Evolutionary conservation across 2,797 vertebrate species (phyloP).

Genomic region (Pseudochirops corinnae): DNA sequence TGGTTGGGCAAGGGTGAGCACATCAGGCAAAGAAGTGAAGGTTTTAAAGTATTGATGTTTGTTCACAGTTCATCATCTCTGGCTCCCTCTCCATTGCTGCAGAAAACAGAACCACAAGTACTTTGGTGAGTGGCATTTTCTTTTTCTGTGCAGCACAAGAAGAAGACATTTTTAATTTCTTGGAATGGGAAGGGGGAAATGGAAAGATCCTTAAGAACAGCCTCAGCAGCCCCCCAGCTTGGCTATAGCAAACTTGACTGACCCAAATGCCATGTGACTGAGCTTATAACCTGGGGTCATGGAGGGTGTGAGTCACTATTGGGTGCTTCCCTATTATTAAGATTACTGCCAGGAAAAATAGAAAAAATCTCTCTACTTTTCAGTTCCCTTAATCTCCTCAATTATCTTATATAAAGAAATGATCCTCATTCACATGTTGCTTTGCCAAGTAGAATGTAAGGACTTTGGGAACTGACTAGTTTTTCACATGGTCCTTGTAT

Average conservation of each 20-base stretch:
- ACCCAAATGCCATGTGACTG: neutral
- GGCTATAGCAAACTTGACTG: neutral
- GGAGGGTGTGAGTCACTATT: neutral
- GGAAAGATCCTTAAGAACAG: neutral
- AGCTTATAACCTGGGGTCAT: neutral
- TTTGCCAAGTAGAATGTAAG: neutral
- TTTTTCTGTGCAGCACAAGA: neutral
- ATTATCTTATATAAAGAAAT: neutral
- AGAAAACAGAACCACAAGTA: neutral
- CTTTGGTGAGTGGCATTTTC: neutral
- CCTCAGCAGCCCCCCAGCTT: neutral
- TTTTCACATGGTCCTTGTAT: no score
- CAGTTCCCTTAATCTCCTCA: neutral
- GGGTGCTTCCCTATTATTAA: neutral
- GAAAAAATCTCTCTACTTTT: neutral
- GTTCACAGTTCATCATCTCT: neutral
- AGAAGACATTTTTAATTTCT: neutral
- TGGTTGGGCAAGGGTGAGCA: neutral
- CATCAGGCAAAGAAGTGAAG: neutral
- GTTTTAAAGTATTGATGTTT: neutral
- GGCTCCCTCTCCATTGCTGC: slow-evolving; percentile 21
- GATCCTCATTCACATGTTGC: neutral
- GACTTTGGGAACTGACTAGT: no score
- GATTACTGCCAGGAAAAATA: neutral
- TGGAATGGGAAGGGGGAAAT: no score